phyloP scores from a whole-genome alignment of 2,888 invertebrate species.

The Tinea semifulvella region DNA sequence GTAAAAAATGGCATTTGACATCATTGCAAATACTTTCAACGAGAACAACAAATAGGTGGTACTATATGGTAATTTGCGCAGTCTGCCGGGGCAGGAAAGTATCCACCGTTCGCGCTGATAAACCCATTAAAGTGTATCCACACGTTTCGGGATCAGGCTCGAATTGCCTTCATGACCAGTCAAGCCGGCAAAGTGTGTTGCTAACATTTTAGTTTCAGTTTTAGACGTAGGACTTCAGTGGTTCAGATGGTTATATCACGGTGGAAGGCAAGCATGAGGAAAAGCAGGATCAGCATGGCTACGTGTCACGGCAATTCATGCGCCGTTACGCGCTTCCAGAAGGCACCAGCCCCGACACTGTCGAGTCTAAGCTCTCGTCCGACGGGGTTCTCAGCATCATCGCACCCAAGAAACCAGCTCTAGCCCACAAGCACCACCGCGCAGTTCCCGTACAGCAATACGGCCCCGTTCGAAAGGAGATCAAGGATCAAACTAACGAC shows the following conservation, averaged over 20 bases:
- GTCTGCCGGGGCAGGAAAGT: no score
- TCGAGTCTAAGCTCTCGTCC: conserved; percentile 75
- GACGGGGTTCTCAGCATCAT: conserved; percentile 77
- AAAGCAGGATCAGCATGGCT: conserved; percentile 75
- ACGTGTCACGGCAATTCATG: conserved; percentile 75
- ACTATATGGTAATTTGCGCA: no score
- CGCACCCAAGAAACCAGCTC: conserved; percentile 54
- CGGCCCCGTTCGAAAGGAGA: conserved; percentile 57
- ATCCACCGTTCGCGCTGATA: no score
- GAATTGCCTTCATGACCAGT: no score
- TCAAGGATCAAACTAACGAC: neutral
- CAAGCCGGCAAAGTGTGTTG: no score
- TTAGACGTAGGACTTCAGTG: no score
- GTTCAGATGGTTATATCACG: conserved; percentile 71
- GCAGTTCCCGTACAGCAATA: conserved; percentile 74
- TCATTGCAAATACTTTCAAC: no score
- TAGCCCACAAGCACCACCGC: conserved; percentile 52
- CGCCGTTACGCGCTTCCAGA: conserved; percentile 76
- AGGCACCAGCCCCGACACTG: conserved; percentile 70
- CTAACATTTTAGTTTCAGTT: no score
- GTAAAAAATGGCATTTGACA: no score
- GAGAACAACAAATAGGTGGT: no score
- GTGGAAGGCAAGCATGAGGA: conserved; percentile 82
- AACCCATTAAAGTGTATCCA: no score
- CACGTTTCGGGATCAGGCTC: no score